Evolutionary conservation across 1,140 invertebrate genomes (phyloP), one percentile per base, ranked within the genome.

Genomic region (Doryteuthis pealeii): DNA sequence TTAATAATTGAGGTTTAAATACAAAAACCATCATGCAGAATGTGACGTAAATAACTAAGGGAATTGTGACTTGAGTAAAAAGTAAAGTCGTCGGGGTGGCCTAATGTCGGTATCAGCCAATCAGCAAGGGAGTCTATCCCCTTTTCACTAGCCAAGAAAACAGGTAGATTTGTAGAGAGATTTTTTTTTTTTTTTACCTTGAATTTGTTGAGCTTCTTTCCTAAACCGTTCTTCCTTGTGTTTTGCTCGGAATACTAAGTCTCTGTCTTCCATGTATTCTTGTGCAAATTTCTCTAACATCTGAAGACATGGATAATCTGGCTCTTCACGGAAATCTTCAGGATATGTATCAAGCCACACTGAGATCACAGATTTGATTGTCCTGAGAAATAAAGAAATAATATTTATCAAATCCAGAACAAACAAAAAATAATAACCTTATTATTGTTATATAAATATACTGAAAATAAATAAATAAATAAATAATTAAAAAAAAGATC

Each of bases 261-360:
- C 84, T 72, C 79, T 82, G 35, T 84, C 83, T 0, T 95, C 92
- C 74, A 96, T 88, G 80, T 93, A 91, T 76, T 93, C 91, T 78
- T 92, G 91, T 72, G 94, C 94, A 88, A 98, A 97, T 71, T 92
- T 91, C 74, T 96, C 90, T 71, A 98, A 90, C 86, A 94, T 91
- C 68, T 91, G 89, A 74, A 98, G 91, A 78, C 92, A 91, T n/a
- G 92, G 90, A 88, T 95, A 93, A 79, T 91, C 91, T 58, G 95
- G 95, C n/a, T 85, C 81, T 40, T 96, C 93, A 70, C 93, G 92
- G 91, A 98, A 99, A 88, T 99, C 97, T 87, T 98, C 96, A 58
- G 95, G 94, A 86, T 97, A 99, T 66, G 94, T 94, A 87, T 99
- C 97, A 79, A 99, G 88, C 97, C 97, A 99, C 10, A 99, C 95